Base-by-base conservation (phyloP, 2,888 invertebrate species). In the Argyra leucocephala region DNA sequence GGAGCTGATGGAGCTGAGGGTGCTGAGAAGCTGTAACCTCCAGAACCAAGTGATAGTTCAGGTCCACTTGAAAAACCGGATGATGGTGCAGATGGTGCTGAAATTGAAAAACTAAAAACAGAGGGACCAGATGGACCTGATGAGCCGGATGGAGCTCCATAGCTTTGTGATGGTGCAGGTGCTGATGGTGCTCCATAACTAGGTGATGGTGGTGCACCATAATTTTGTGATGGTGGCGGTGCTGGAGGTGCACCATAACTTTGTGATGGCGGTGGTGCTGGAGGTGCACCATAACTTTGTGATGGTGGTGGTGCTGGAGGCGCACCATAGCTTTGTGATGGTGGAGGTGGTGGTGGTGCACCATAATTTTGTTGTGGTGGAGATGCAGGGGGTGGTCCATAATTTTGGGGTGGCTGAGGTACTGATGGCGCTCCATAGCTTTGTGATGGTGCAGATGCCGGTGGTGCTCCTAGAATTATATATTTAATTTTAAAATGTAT, bases 361-460 rank as follows among this genome's bases (percentile, higher is more conserved):
- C 83, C 69, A 64, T 31, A 66, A 66, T 22, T 66, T 66, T 2
- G 66, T 60, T 0, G 65, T 65, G 12, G 69, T 63, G 12, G 63
- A 48, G 66, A 48, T n/a, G 77, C 74, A 3, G 76, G 73, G 26
- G 80, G 81, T 3, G 81, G 75, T 0, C 76, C 72, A 73, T 72
- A 77, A 0, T 72, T 74, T 57, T 74, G 74, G 0, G 79, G 78
- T 1, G 79, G 79, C 62, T 72, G 73, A 18, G 58, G 74, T 2
- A 78, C 77, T 57, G 74, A 74, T 48, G 67, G 67, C 1, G 82
- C 82, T 3, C 84, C 83, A 68, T 85, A 85, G 59, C 79, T 80
- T 0, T 80, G 80, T 0, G 84, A 81, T 1, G 85, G 84, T 58
- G 79, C 77, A 7, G 75, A 73, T n/a, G 83, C 82, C 12, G 69